A percentile compares a stretch with the other conserved stretches of the same genome.
Evolutionary conservation across 2,888 invertebrate species (phyloP).

Genomic region (Nomada goodeniana): DNA sequence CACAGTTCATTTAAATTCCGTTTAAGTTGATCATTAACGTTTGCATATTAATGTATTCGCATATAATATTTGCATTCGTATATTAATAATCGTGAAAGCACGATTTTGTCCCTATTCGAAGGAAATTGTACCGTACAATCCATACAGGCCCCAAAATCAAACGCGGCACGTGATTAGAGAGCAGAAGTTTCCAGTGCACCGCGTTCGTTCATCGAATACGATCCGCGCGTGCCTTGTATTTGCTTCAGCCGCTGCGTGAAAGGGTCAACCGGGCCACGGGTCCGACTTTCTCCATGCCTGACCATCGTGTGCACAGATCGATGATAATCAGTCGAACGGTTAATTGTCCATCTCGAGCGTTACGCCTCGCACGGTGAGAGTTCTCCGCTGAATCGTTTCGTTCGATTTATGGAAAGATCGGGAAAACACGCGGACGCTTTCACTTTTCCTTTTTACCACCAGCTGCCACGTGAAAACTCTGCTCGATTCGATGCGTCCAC

Average conservation of each 20-base stretch:
- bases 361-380: conserved; percentile 50
- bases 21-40: no score
- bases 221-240: conserved; percentile 58
- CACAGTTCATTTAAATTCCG: no score
- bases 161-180: not conserved
- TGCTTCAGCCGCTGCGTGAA: conserved; percentile 32
- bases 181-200: conserved; percentile 17
- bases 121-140: no score
- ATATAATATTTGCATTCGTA: no score
- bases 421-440: conserved; percentile 47
- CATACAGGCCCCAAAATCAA: not conserved
- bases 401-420: conserved; percentile 53
- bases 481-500: conserved; percentile 12
- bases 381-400: conserved; percentile 15
- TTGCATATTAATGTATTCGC: no score
- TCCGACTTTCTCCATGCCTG: conserved; percentile 68
- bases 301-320: conserved; percentile 56
- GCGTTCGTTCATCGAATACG: conserved; percentile 41
- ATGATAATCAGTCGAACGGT: conserved; percentile 67
- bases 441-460: conserved; percentile 41
- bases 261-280: conserved; percentile 59
- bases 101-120: no score
- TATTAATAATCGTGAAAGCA: no score
- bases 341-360: conserved; percentile 62
- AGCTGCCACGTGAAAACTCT: conserved; percentile 10